phyloP scores from a whole-genome alignment of 2,797 vertebrate species.

The Sparidentex hasta region DNA sequence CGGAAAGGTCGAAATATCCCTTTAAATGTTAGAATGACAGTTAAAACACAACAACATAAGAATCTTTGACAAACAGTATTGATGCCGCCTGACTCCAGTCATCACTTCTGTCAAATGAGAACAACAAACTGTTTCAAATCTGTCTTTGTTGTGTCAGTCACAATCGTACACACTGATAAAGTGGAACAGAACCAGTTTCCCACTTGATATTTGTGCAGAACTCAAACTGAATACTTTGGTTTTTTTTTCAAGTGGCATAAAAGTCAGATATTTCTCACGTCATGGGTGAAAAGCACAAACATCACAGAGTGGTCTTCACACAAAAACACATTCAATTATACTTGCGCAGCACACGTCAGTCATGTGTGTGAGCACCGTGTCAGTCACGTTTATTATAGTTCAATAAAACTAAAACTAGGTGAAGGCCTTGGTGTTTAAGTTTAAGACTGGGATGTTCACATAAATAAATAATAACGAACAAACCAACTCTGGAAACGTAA shows the following conservation, averaged over 20 bases:
- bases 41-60: not conserved
- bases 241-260: not conserved
- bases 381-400: not conserved
- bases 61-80: not conserved
- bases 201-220: not conserved
- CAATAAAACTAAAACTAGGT: no score
- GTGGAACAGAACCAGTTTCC: not conserved
- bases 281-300: not conserved
- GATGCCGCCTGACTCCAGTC: not conserved
- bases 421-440: no score
- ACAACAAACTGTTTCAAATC: not conserved
- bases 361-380: not conserved
- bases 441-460: no score
- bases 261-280: not conserved
- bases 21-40: not conserved
- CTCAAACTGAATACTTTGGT: not conserved
- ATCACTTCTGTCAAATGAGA: not conserved
- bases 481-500: no score
- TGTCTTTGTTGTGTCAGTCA: not conserved
- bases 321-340: not conserved
- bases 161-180: not conserved
- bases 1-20: not conserved
- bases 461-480: no score
- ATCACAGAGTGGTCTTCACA: not conserved
- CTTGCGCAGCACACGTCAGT: not conserved